A percentile compares a stretch with the other conserved stretches of the same genome.
phyloP scores from a whole-genome alignment of 2,888 invertebrate genomes.

The Drosophila algonquin region DNA sequence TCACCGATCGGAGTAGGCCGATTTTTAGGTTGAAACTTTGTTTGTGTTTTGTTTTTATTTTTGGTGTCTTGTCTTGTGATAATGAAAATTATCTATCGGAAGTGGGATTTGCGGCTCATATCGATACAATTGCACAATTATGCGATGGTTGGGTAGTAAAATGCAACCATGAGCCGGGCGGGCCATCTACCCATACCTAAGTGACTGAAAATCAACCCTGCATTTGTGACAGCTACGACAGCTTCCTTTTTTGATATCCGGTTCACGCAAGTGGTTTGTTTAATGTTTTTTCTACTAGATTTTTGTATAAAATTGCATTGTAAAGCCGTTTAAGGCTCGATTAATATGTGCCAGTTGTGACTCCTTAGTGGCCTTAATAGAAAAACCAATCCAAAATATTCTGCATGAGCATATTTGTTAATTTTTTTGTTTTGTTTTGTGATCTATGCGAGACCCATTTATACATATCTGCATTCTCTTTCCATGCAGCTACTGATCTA shows the following conservation, averaged over 20 bases:
- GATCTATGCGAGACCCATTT: neutral
- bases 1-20: neutral
- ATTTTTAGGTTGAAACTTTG: neutral
- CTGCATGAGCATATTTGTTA: constrained; percentile 9
- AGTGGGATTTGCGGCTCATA: neutral
- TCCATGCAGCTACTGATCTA: constrained; percentile 47
- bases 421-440: constrained; percentile 54
- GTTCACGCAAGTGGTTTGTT: constrained; percentile 80
- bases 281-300: constrained; percentile 60
- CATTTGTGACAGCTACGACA: constrained; percentile 47
- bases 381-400: neutral
- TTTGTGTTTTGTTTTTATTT: constrained; percentile 3
- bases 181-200: neutral
- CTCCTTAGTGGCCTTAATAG: constrained; percentile 4
- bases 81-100: neutral
- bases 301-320: constrained; percentile 49
- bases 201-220: constrained; percentile 18
- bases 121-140: neutral
- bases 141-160: constrained; percentile 2
- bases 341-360: constrained; percentile 13
- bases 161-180: neutral
- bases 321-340: constrained; percentile 25
- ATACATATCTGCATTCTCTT: constrained; percentile 19
- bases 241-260: constrained; percentile 83
- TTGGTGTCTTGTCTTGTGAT: neutral